Base-by-base conservation (phyloP, 2,888 invertebrate genomes). In the Diarsia mendica region DNA sequence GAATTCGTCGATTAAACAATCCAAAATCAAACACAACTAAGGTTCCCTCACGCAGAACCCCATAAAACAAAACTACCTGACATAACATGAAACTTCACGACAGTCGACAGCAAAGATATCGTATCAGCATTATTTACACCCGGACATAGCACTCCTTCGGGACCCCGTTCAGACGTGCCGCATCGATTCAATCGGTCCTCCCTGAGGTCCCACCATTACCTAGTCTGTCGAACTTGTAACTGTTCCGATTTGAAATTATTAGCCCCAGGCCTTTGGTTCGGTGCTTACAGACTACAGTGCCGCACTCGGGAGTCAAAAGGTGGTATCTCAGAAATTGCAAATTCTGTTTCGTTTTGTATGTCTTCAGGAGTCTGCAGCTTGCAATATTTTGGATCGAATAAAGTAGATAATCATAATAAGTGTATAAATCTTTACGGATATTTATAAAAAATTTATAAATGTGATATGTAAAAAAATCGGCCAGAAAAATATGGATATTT, bases 191-290 rank as follows among this genome's bases (percentile, higher is more conserved):
- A 89, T 91, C 88, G 87, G 65, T 85, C 77, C 71, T 77, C 86
- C 88, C 87, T 69, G 66, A 76, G 89, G 91, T 85, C 82, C 58
- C 53, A 79, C 83, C 88, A 89, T 92, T 92, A 90, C 89, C 86
- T 86, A 89, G 89, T 86, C 89, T 85, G 83, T 84, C 82, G 86
- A 90, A 90, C 87, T 92, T 88, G 80, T 88, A 89, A 90, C 89
- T 86, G 89, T 84, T 87, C 88, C 85, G 87, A 91, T 90, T 91
- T 88, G 87, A 90, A 91, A 92, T 92, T 90, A 91, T 91, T 89
- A 89, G 86, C 88, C 87, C 58, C 83, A 76, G 79, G 87, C 73
- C 69, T 82, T 78, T 77, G 78, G 75, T 80, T 79, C 80, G 46
- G 49, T 79, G 70, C 68, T 70, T 70, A 75, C 18, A 77, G 68